Conservation (phyloP, 2,797 vertebrate genomes). For the Lepilemur septentrionalis region DNA sequence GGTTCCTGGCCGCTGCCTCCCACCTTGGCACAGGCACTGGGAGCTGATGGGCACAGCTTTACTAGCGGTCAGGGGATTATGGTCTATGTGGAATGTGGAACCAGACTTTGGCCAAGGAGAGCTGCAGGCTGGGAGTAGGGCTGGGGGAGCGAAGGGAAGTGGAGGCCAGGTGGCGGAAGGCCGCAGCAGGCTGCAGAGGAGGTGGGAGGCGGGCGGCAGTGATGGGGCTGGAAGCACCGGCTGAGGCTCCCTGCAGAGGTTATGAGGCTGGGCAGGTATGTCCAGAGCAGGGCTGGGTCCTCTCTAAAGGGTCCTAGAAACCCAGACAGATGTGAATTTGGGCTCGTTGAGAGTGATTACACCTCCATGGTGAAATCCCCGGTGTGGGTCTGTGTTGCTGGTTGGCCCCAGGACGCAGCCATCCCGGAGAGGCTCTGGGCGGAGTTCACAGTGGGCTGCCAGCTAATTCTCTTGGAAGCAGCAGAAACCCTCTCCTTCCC, state of each 20-base stretch:
- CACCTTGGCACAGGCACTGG: background rate
- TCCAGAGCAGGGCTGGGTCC: background rate
- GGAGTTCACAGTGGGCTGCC: background rate
- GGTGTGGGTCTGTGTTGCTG: background rate
- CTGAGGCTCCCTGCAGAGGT: background rate
- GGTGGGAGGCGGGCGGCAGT: rapidly evolving
- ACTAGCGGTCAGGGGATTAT: background rate
- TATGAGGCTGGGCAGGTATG: background rate
- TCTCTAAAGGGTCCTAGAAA: background rate
- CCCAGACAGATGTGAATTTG: background rate
- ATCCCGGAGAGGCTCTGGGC: background rate
- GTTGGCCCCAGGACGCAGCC: background rate
- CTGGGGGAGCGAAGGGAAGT: background rate
- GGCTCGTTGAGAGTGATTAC: background rate
- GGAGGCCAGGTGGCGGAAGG: background rate
- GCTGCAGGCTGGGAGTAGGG: background rate
- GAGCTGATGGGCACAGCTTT: background rate
- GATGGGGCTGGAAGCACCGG: background rate
- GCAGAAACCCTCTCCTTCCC: no score
- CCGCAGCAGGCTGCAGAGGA: background rate
- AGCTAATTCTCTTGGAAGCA: background rate
- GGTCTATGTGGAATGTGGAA: background rate
- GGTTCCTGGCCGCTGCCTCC: background rate
- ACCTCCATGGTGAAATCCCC: background rate
- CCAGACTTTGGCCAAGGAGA: background rate